Evolutionary conservation across 2,797 vertebrate species (phyloP), one percentile per base, ranked within the genome.

Genomic region (Diceros bicornis): DNA sequence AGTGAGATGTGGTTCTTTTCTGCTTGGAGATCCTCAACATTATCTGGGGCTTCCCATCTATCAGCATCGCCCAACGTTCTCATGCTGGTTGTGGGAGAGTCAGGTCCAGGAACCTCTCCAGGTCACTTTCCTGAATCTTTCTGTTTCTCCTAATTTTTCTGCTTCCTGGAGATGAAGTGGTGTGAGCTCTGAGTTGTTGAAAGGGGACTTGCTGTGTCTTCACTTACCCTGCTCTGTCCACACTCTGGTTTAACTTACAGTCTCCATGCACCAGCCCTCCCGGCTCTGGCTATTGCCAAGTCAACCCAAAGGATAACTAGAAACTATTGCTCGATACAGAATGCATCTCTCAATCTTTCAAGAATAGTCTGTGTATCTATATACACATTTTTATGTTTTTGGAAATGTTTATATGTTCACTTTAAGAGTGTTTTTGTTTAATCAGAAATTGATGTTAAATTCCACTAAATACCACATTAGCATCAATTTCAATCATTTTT

Each of bases 231-330:
- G 20, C 4, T 47, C 59, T 7, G 3, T 9, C 55, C 25, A 21
- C 16, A 2, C 14, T 6, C 0, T 32, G 50, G 9, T 16, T 25
- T 23, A 32, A 64, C 3, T 0, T 17, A 4, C 2, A 7, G 1
- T 12, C 23, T 47, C 3, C 1, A 1, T 9, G 4, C 17, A 7
- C 20, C 1, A 4, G 2, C 20, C 27, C 12, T 72, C 7, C 4
- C 23, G 20, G 47, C 29, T 34, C 23, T 9, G 44, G 14, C 21
- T 7, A 3, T 1, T 18, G 4, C 23, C 27, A 3, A 17, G 7
- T 52, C 0, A 29, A 23, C 10, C 9, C 3, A 47, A 32, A 50
- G 47, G 32, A 16, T 6, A 44, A 2, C 13, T 14, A 4, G 20
- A 78, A 27, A 20, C 3, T 23, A 8, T 9, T 10, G 7, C 29